These are phyloP conservation scores for Colletes gigas DNA, from an alignment of 1,140 invertebrate genomes.

Conservation along the genomic window DNA sequence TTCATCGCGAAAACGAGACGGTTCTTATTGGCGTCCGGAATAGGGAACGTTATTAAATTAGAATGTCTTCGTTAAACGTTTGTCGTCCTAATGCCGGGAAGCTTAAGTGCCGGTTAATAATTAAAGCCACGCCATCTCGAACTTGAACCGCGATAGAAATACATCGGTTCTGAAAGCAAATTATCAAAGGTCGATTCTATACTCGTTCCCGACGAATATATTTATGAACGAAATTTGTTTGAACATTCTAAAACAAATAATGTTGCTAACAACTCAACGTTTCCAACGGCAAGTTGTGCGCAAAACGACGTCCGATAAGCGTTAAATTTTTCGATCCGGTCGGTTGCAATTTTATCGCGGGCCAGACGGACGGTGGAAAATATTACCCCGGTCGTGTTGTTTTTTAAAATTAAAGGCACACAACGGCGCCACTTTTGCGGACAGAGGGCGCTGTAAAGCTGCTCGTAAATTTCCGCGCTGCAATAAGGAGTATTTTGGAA, in stretches of 20 bases:
- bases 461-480: conserved; percentile 10
- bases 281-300: no score
- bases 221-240: no score
- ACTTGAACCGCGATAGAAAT: no score
- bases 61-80: background rate
- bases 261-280: no score
- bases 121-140: background rate
- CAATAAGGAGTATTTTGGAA: conserved; percentile 35
- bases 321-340: background rate
- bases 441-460: no score
- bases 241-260: no score
- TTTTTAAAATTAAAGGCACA: background rate
- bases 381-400: background rate
- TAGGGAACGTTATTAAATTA: background rate
- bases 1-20: background rate
- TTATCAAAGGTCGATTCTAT: background rate
- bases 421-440: no score
- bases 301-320: background rate
- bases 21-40: conserved; percentile 15
- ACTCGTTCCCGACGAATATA: no score
- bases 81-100: background rate
- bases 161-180: background rate
- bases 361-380: background rate
- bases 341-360: background rate
- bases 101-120: background rate